Evolutionary conservation across 2,888 invertebrate genomes (phyloP).

Genomic region (Frankliniella intonsa): DNA sequence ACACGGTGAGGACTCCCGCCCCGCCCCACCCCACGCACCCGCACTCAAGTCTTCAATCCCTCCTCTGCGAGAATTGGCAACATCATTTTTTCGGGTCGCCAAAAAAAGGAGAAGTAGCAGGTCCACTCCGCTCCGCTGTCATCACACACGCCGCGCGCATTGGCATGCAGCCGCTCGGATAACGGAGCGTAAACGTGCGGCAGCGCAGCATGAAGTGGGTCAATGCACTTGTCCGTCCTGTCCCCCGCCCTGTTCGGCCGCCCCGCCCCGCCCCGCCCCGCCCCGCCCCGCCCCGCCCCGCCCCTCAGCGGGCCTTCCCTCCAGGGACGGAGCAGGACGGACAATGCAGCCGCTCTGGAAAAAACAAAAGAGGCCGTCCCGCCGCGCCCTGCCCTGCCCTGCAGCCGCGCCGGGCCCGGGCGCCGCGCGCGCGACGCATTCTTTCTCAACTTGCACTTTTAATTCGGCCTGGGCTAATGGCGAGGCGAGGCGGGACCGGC

Average conservation of each 20-base stretch:
- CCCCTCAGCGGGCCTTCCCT: neutral
- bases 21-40: too few species aligned
- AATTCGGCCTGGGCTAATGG: neutral
- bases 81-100: too few species aligned
- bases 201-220: neutral
- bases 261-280: neutral
- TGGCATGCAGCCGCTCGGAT: too few species aligned
- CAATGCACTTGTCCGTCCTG: neutral
- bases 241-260: neutral
- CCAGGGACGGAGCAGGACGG: neutral
- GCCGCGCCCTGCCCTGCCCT: too few species aligned
- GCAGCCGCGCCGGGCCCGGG: neutral
- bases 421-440: neutral
- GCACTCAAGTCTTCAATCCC: too few species aligned
- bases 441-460: neutral
- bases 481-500: too few species aligned
- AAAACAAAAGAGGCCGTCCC: too few species aligned
- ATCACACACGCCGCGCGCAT: too few species aligned
- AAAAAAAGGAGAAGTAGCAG: neutral
- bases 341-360: neutral
- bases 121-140: too few species aligned
- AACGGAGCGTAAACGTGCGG: too few species aligned
- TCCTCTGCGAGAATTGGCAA: too few species aligned
- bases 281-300: neutral
- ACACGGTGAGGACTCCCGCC: conserved; percentile 39